A percentile compares a stretch with the other conserved stretches of the same genome.
These are phyloP conservation scores for Odontophorus gujanensis DNA, from an alignment of 2,113 vertebrate genomes.

Conservation along the genomic window DNA sequence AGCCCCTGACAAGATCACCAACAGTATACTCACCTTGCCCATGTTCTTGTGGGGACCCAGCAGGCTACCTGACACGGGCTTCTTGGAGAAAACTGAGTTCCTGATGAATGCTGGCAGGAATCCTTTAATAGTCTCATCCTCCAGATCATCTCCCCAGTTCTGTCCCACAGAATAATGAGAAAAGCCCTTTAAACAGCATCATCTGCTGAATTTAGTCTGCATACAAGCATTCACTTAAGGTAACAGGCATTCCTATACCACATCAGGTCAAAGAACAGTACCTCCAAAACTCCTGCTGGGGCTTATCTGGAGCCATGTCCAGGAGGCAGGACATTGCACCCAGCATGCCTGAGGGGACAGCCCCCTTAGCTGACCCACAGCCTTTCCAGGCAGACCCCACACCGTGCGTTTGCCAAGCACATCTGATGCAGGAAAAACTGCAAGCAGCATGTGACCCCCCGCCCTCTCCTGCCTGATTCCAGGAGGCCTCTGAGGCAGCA, in stretches of 20 bases:
- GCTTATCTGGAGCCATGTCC: neutral
- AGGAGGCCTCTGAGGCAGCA: neutral
- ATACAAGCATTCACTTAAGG: neutral
- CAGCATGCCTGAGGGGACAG: neutral
- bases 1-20: neutral
- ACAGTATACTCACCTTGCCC: constrained; percentile 79
- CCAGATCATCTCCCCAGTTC: constrained; percentile 67
- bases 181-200: constrained; percentile 10
- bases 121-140: constrained; percentile 74
- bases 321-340: neutral
- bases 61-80: constrained; percentile 79
- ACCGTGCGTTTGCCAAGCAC: neutral
- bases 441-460: neutral
- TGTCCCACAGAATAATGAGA: constrained; percentile 52
- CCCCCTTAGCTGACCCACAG: neutral
- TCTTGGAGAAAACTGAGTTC: constrained; percentile 88
- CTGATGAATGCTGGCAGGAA: constrained; percentile 85
- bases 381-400: neutral
- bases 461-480: neutral
- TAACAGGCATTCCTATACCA: neutral
- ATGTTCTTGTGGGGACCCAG: constrained; percentile 73
- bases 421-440: neutral
- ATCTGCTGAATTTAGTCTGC: constrained; percentile 10
- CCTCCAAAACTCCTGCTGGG: neutral
- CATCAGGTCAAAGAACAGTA: neutral